Evolutionary conservation across 2,797 vertebrate species (phyloP).

Genomic region (Crocodylus rhombifer): DNA sequence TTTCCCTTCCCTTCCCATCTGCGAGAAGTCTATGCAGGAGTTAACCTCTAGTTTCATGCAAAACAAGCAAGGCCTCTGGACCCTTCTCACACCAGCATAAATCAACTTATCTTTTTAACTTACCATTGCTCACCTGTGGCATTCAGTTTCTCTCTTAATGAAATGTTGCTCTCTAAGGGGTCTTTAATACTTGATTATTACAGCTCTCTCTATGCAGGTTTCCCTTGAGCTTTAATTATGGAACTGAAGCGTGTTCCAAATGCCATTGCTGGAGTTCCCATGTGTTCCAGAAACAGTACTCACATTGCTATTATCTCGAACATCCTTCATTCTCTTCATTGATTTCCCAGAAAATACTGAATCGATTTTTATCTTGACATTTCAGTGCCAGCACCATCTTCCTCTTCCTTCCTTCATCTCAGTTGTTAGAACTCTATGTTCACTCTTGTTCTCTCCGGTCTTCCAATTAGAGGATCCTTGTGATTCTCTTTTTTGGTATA

Average conservation of each 20-base stretch:
- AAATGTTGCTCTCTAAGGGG: conserved; percentile 60
- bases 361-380: conserved; percentile 76
- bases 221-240: conserved; percentile 87
- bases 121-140: conserved; percentile 36
- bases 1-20: neutral
- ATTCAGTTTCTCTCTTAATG: conserved; percentile 75
- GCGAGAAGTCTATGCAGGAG: neutral
- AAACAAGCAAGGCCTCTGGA: conserved; percentile 62
- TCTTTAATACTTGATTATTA: conserved; percentile 78
- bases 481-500: conserved; percentile 63
- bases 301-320: conserved; percentile 53
- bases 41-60: conserved; percentile 56
- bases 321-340: conserved; percentile 66
- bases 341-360: conserved; percentile 75
- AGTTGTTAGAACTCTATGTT: conserved; percentile 67
- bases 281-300: conserved; percentile 68
- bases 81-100: conserved; percentile 42
- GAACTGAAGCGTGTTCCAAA: conserved; percentile 79
- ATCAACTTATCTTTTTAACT: conserved; percentile 51
- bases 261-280: conserved; percentile 66
- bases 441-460: conserved; percentile 51
- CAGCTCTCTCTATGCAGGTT: conserved; percentile 64
- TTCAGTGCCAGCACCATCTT: conserved; percentile 68
- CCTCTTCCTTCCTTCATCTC: conserved; percentile 56
- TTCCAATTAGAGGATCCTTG: conserved; percentile 69